Evolutionary conservation across 2,888 invertebrate genomes (phyloP).

Genomic region (Pedicia rivosa): DNA sequence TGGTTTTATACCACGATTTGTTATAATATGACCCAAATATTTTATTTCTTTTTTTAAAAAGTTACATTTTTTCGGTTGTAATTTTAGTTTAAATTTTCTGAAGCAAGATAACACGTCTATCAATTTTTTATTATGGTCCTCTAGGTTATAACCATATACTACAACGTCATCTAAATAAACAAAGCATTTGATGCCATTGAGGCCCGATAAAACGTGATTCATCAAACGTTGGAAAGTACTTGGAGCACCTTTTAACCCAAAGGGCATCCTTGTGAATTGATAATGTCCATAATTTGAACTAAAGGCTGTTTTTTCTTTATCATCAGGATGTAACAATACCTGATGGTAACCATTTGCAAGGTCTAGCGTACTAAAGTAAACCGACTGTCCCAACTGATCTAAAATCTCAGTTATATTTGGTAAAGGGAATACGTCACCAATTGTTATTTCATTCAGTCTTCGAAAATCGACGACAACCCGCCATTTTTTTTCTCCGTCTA

Average conservation of each 20-base stretch:
- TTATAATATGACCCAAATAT: constrained; percentile 14
- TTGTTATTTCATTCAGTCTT: constrained; percentile 21
- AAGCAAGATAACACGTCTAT: no score
- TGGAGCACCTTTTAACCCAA: no score
- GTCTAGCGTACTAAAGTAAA: constrained; percentile 22
- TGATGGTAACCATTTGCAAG: constrained; percentile 23
- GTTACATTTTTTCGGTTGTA: constrained; percentile 16
- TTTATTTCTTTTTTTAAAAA: constrained; percentile 12
- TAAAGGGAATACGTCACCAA: constrained; percentile 18
- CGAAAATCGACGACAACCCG: constrained; percentile 23
- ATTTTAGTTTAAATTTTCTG: no score
- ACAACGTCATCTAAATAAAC: no score
- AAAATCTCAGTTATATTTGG: constrained; percentile 21
- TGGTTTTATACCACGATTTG: no score
- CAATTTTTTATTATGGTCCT: no score
- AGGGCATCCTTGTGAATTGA: no score
- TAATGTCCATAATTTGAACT: no score
- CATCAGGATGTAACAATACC: constrained; percentile 16
- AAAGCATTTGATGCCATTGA: no score
- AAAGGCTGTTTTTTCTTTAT: constrained; percentile 22
- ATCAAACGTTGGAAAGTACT: constrained; percentile 23
- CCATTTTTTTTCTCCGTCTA: constrained; percentile 17
- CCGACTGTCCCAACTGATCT: constrained; percentile 19
- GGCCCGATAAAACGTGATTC: no score
- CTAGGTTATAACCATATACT: no score